These are phyloP conservation scores for Drosophila dunni DNA, from an alignment of 1,140 invertebrate species.

Conservation along the genomic window DNA sequence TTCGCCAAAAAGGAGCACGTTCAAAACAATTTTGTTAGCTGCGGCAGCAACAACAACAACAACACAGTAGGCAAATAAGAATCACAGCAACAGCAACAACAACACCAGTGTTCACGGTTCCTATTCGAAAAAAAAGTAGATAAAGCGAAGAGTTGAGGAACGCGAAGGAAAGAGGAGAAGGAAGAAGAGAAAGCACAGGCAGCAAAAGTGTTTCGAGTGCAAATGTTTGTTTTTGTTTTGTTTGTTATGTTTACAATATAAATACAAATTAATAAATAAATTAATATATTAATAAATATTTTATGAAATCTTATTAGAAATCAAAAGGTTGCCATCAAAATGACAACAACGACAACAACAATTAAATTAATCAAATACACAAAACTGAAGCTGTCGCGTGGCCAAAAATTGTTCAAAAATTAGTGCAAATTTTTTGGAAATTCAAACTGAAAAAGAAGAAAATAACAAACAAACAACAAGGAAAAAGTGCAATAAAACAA, in stretches of 20 bases:
- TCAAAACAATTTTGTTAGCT: constrained; percentile 19
- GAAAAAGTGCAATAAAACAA: constrained; percentile 40
- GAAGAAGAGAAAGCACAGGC: not conserved
- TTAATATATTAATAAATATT: constrained; percentile 10
- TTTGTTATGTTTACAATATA: constrained; percentile 26
- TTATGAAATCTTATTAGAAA: constrained; percentile 1
- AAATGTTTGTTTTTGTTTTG: constrained; percentile 44
- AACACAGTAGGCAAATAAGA: constrained; percentile 12
- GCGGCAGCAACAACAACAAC: constrained; percentile 27
- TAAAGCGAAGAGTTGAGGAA: not conserved
- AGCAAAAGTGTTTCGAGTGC: constrained; percentile 34
- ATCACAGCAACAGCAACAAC: constrained; percentile 12
- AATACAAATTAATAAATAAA: constrained; percentile 12
- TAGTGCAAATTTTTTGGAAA: constrained; percentile 43
- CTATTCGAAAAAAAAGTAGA: constrained; percentile 18
- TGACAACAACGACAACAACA: constrained; percentile 36
- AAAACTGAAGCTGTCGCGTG: constrained; percentile 31
- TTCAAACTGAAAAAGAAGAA: constrained; percentile 24
- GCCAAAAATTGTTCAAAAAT: constrained; percentile 6
- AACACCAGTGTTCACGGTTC: constrained; percentile 33
- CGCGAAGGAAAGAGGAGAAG: constrained; percentile 3
- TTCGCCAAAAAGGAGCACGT: constrained; percentile 13
- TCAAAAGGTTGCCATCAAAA: constrained; percentile 32
- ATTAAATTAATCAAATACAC: constrained; percentile 24
- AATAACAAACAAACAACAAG: constrained; percentile 6